These are phyloP conservation scores for Drosophila borborema DNA, from an alignment of 2,888 invertebrate species.

Conservation along the genomic window DNA sequence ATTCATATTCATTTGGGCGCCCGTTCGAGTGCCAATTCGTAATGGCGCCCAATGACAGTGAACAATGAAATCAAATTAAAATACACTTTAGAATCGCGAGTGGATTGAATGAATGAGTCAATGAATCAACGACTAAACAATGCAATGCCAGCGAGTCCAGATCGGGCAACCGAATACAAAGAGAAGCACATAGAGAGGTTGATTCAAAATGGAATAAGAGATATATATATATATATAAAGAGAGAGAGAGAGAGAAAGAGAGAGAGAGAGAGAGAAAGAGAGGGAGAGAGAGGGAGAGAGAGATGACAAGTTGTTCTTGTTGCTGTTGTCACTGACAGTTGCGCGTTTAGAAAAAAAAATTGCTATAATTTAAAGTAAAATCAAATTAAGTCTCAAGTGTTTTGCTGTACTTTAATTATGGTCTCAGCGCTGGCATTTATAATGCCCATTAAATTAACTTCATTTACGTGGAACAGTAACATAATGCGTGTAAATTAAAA, in stretches of 20 bases:
- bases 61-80: constrained; percentile 80
- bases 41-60: constrained; percentile 59
- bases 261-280: neutral
- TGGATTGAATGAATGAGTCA: constrained; percentile 63
- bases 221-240: no score
- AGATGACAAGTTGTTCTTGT: neutral
- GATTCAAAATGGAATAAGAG: neutral
- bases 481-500: constrained; percentile 30
- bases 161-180: constrained; percentile 10
- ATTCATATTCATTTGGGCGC: constrained; percentile 76
- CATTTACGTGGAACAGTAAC: constrained; percentile 33
- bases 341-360: constrained; percentile 18
- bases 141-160: constrained; percentile 42
- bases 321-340: constrained; percentile 14
- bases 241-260: neutral
- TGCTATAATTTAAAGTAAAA: constrained; percentile 48
- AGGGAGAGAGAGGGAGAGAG: neutral
- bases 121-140: constrained; percentile 79
- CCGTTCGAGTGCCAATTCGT: constrained; percentile 53
- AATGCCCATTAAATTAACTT: constrained; percentile 68
- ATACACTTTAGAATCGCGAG: constrained; percentile 70
- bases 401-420: constrained; percentile 57
- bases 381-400: constrained; percentile 58
- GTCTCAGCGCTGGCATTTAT: constrained; percentile 35
- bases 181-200: neutral